These are phyloP conservation scores for Pachyseris speciosa DNA, from an alignment of 64 coral and sea anemone genomes.

Conservation along the genomic window DNA sequence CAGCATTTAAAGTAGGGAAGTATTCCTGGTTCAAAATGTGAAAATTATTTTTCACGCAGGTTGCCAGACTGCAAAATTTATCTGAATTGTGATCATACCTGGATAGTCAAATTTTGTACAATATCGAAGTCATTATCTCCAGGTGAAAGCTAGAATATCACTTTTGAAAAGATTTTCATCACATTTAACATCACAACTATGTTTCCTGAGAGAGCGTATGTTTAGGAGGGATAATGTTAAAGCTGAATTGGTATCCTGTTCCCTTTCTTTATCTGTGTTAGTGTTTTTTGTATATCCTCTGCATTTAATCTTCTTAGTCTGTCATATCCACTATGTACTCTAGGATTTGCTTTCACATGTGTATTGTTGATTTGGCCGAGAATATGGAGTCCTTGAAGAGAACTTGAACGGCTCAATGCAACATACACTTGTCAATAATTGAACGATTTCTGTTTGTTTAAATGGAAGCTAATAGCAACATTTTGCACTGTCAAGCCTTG, in stretches of 20 bases:
- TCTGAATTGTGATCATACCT: constrained; percentile 41
- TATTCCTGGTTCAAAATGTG: constrained; percentile 19
- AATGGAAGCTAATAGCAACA: constrained; percentile 21
- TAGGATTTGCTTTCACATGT: constrained; percentile 25
- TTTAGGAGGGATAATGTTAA: constrained; percentile 68
- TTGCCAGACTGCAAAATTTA: constrained; percentile 59
- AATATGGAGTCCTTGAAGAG: constrained; percentile 26
- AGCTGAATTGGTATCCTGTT: neutral
- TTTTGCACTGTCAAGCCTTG: neutral
- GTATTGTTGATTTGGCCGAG: neutral
- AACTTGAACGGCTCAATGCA: constrained; percentile 20
- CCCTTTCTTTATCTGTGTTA: neutral
- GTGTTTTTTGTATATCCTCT: neutral
- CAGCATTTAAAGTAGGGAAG: constrained; percentile 45
- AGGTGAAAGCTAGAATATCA: constrained; percentile 53
- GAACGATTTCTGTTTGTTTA: constrained; percentile 41
- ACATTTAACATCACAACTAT: constrained; percentile 71
- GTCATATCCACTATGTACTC: constrained; percentile 10
- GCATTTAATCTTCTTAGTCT: neutral
- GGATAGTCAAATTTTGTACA: neutral
- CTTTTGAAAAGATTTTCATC: constrained; percentile 53
- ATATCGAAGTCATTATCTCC: constrained; percentile 12
- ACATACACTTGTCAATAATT: constrained; percentile 72
- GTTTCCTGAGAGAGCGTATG: constrained; percentile 67
- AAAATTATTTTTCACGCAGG: constrained; percentile 9